Base-by-base conservation (phyloP, 2,888 invertebrate genomes). In the Lagria hirta region DNA sequence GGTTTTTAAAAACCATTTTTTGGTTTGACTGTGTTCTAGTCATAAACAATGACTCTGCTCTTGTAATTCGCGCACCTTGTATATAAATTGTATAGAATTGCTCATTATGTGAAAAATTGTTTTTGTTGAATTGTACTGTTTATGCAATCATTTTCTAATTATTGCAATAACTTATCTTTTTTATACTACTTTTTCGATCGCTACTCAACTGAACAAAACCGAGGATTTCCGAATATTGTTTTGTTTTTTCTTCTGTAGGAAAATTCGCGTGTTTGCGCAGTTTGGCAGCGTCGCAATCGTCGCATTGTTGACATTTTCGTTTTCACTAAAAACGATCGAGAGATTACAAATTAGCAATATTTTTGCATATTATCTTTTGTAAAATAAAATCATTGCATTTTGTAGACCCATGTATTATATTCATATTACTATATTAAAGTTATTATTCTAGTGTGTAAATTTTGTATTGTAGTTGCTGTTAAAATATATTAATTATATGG, bases 381-480 rank as follows among this genome's bases (percentile, higher is more conserved):
- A 71, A 63, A 59, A 70, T 69, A 69, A 65, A 57, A 52, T 58
- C 21, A 62, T 60, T 50, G 61, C 63, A 66, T 69, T 41, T 68
- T 70, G 66, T 69, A 69, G 69, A 68, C 68, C 65, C 59, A 60
- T 73, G 73, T 74, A 73, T 73, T 69, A 73, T 74, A 73, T 70
- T 69, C 68, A 70, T 68, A 71, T 71, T 66, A 70, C 64, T 69
- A 71, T 73, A 70, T 71, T 72, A 76, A 79, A 80, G 79, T 80
- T 79, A 78, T 71, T 70, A 70, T 67, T n/a, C 76, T 77, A 76
- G 79, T 77, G 76, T 82, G 82, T 82, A 82, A 77, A 82, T 82
- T 82, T 82, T 82, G 81, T 82, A 82, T 80, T 78, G 81, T 82
- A 82, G 79, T 81, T 82, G 70, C 71, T 81, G 82, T 81, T 80